These are phyloP conservation scores for Melanchra persicariae DNA, from an alignment of 2,888 invertebrate genomes.

Conservation along the genomic window DNA sequence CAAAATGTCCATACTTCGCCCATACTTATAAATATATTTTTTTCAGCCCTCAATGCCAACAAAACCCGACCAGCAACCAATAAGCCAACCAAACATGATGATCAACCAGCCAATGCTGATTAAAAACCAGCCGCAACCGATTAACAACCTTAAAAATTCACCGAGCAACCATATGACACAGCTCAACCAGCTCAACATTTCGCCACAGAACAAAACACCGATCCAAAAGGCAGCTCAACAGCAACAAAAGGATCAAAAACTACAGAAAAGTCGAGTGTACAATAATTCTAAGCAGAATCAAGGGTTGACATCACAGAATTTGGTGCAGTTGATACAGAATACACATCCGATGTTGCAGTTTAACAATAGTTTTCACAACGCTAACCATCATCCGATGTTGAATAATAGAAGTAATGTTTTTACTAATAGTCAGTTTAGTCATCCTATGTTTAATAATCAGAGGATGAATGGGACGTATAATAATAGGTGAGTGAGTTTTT, in stretches of 20 bases:
- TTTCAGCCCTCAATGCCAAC: slow-evolving; percentile 78
- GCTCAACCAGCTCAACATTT: slow-evolving; percentile 65
- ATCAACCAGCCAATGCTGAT: slow-evolving; percentile 74
- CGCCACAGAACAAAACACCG: slow-evolving; percentile 69
- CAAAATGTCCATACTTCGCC: no score
- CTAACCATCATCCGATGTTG: slow-evolving; percentile 85
- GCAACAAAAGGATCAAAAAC: slow-evolving; percentile 70
- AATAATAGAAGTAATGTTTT: slow-evolving; percentile 74
- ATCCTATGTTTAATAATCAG: slow-evolving; percentile 75
- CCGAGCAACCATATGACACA: slow-evolving; percentile 59
- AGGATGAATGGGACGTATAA: slow-evolving; percentile 79
- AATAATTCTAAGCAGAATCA: slow-evolving; percentile 75
- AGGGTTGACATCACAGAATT: slow-evolving; percentile 79
- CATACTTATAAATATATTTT: background rate
- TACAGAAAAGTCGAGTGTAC: slow-evolving; percentile 80
- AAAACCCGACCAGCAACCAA: slow-evolving; percentile 76
- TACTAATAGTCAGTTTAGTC: slow-evolving; percentile 74
- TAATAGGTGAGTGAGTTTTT: slow-evolving; percentile 69
- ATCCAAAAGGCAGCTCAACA: slow-evolving; percentile 22
- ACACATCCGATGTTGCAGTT: slow-evolving; percentile 87
- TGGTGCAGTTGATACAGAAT: slow-evolving; percentile 86
- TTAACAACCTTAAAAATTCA: slow-evolving; percentile 61
- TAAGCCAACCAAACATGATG: slow-evolving; percentile 67
- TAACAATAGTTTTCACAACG: slow-evolving; percentile 84
- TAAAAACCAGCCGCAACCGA: slow-evolving; percentile 67